Evolutionary conservation across 2,113 vertebrate species (phyloP), one percentile per base, ranked within the genome.

Genomic region (Cervus canadensis): DNA sequence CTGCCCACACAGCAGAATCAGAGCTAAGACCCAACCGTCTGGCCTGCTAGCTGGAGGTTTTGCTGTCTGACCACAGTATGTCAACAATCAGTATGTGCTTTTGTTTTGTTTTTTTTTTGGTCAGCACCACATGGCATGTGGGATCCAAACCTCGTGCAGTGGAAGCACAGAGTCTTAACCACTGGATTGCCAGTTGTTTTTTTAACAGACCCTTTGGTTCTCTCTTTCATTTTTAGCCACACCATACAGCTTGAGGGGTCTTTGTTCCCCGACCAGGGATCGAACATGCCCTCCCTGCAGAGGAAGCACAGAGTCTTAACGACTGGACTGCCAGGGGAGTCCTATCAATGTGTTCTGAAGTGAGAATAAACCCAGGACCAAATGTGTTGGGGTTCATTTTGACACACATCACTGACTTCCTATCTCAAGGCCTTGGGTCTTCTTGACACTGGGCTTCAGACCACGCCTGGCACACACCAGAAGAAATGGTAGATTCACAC

Each of bases 381-480:
- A 60, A 23, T 3, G 16, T 9, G 16, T 25, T 48, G 21, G 8
- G 10, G 11, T 45, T 86, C 62, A 23, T 82, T 86, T 83, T 40
- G 6, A 57, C 16, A 30, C 11, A 33, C 25, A 76, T 78, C 16
- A 21, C 12, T 9, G 12, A 3, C n/a, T 84, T 93, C 43, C 21
- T 30, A 2, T 54, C 30, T 89, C 33, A 76, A 54, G 45, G 5
- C 28, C 40, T n/a, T 87, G 7, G 30, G 8, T 64, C 21, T 93
- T 93, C 86, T 62, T 83, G 56, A 54, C 48, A 64, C 21, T 85
- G 36, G 13, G 45, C 28, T 94, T 95, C 36, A 78, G 81, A 93
- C 21, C 56, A 82, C 0, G 3, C 25, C 45, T 60, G 57, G 5
- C 40, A 17, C 10, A 87, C 50, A 57, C 19, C 14, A n/a, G 40